phyloP scores from a whole-genome alignment of 1,140 invertebrate genomes.

The Drosophila aff. region DNA sequence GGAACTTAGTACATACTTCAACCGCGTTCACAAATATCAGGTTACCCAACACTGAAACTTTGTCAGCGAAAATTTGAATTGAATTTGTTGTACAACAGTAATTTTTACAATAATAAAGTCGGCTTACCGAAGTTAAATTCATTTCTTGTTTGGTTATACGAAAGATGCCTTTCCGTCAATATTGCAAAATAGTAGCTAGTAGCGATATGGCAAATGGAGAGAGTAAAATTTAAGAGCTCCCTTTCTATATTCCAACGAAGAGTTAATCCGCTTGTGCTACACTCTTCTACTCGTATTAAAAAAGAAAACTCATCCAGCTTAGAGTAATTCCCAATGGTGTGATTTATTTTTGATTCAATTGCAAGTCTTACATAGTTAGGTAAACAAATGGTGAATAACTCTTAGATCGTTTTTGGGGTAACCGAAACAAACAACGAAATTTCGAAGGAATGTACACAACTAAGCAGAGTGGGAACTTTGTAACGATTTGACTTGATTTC shows the following conservation, averaged over 20 bases:
- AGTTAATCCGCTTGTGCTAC: too few species aligned
- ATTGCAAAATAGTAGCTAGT: too few species aligned
- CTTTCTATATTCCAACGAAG: too few species aligned
- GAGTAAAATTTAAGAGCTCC: too few species aligned
- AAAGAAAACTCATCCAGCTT: neutral
- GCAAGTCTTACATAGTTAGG: constrained; percentile 72
- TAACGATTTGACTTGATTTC: constrained; percentile 54
- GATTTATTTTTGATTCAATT: constrained; percentile 81
- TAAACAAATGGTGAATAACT: constrained; percentile 55
- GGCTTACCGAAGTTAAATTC: too few species aligned
- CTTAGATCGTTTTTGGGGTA: constrained; percentile 21
- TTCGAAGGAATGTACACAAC: constrained; percentile 36
- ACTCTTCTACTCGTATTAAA: neutral
- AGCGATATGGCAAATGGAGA: too few species aligned
- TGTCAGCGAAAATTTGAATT: neutral
- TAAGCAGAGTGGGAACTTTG: constrained; percentile 25
- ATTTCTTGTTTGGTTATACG: too few species aligned
- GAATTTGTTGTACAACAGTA: too few species aligned
- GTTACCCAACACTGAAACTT: neutral
- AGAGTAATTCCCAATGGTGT: constrained; percentile 70
- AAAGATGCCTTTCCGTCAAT: too few species aligned
- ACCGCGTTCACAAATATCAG: neutral
- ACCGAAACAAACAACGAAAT: constrained; percentile 46
- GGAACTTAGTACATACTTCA: neutral
- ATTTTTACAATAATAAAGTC: too few species aligned